phyloP scores from a whole-genome alignment of 64 coral and sea anemone species.

The Orbicella faveolata region DNA sequence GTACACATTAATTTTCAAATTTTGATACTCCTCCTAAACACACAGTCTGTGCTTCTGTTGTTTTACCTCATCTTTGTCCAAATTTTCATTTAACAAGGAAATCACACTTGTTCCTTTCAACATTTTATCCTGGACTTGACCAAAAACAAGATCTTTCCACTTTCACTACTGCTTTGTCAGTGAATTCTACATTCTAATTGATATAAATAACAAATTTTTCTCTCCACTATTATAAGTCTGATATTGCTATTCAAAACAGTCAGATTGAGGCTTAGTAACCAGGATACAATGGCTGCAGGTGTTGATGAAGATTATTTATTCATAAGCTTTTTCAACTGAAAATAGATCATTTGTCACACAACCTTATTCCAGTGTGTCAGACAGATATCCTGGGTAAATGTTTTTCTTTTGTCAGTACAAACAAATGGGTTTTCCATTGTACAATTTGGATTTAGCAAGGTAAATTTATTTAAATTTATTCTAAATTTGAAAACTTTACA shows the following conservation, averaged over 20 bases:
- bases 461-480: too few relatives aligned
- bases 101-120: background rate
- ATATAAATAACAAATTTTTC: background rate
- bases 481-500: too few relatives aligned
- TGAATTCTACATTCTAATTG: background rate
- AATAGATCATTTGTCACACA: background rate
- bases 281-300: background rate
- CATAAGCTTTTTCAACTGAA: background rate
- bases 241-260: background rate
- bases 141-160: background rate
- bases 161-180: background rate
- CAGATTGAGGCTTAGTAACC: conserved; percentile 1
- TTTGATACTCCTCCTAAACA: too few relatives aligned
- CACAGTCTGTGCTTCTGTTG: too few relatives aligned
- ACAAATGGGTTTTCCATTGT: too few relatives aligned
- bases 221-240: background rate
- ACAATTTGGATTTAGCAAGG: too few relatives aligned
- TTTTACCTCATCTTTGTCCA: background rate
- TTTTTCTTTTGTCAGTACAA: background rate
- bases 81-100: background rate
- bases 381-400: background rate
- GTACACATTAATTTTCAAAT: too few relatives aligned
- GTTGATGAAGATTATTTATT: conserved; percentile 16
- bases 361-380: background rate
- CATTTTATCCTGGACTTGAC: background rate